Conservation (phyloP, 2,888 invertebrate genomes). For the Aporophyla nigra region DNA sequence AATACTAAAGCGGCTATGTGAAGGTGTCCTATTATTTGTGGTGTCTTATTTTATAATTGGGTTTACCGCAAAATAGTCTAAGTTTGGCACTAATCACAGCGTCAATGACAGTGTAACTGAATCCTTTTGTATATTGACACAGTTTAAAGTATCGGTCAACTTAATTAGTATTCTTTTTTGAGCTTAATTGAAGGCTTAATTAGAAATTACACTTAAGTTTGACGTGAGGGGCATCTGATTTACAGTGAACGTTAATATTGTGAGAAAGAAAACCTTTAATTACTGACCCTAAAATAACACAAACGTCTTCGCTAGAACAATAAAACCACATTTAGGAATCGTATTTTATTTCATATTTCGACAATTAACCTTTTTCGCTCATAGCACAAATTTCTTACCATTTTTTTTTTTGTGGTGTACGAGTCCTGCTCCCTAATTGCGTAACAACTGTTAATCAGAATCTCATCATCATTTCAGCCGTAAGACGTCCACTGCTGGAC, state of each 20-base stretch:
- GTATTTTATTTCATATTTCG: neutral
- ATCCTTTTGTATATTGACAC: constrained; percentile 25
- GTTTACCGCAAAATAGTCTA: constrained; percentile 14
- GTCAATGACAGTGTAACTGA: constrained; percentile 1
- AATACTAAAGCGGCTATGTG: constrained; percentile 4
- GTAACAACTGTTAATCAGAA: too few relatives aligned
- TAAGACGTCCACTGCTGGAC: too few relatives aligned
- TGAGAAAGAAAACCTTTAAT: neutral
- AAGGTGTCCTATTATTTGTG: neutral
- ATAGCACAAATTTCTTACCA: too few relatives aligned
- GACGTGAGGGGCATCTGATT: neutral
- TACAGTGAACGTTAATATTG: neutral
- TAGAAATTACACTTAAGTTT: too few relatives aligned
- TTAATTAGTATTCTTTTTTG: constrained; percentile 27
- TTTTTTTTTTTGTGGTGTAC: neutral
- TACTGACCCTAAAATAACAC: neutral
- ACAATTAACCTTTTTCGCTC: neutral
- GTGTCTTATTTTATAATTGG: constrained; percentile 15
- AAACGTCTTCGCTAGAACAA: neutral
- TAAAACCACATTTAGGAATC: neutral
- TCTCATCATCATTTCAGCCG: too few relatives aligned
- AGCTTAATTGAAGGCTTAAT: too few relatives aligned
- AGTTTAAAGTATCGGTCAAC: constrained; percentile 27
- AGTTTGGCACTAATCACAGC: constrained; percentile 11
- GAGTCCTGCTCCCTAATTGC: too few relatives aligned